phyloP scores from a whole-genome alignment of 2,888 invertebrate genomes.

The Pegoplata infirma region DNA sequence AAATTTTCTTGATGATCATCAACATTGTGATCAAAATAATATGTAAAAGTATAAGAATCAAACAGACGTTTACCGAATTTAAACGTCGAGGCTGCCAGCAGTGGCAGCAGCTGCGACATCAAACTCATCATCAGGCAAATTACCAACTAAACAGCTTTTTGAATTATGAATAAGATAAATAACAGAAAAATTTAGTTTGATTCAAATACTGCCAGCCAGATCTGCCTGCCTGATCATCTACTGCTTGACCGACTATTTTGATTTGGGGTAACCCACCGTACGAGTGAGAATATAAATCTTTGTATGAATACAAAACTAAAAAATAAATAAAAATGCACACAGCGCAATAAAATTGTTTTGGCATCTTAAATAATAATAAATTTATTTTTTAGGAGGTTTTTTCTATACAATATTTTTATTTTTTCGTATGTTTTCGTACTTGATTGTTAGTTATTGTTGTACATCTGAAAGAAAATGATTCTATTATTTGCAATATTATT shows the following conservation, averaged over 20 bases:
- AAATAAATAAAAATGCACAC: slow-evolving; percentile 58
- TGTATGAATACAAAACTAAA: too few relatives aligned
- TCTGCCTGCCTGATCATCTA: not conserved
- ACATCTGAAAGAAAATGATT: slow-evolving; percentile 2
- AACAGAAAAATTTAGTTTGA: slow-evolving; percentile 5
- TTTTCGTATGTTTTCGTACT: too few relatives aligned
- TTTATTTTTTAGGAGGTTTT: slow-evolving; percentile 50
- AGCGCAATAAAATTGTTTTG: slow-evolving; percentile 59
- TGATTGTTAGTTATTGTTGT: slow-evolving; percentile 36
- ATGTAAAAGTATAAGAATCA: too few relatives aligned
- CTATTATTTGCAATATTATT: slow-evolving; percentile 54
- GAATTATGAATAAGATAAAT: slow-evolving; percentile 32
- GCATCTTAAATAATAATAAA: slow-evolving; percentile 60
- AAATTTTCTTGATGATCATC: slow-evolving; percentile 45
- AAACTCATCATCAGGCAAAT: not conserved
- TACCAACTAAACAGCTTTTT: slow-evolving; percentile 5
- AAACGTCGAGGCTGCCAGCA: slow-evolving; percentile 4
- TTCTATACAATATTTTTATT: too few relatives aligned
- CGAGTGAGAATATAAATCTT: slow-evolving; percentile 47
- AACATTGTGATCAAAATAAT: slow-evolving; percentile 26
- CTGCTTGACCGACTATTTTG: slow-evolving; percentile 8
- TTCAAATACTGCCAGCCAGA: slow-evolving; percentile 6
- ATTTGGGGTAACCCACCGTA: too few relatives aligned
- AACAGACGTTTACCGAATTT: not conserved
- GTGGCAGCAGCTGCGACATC: slow-evolving; percentile 17